Percentiles rank a stretch among this genome's conserved stretches.
These are phyloP conservation scores for Ciona savignyi DNA, from an alignment of 23 tunicate genomes.

Conservation along the genomic window DNA sequence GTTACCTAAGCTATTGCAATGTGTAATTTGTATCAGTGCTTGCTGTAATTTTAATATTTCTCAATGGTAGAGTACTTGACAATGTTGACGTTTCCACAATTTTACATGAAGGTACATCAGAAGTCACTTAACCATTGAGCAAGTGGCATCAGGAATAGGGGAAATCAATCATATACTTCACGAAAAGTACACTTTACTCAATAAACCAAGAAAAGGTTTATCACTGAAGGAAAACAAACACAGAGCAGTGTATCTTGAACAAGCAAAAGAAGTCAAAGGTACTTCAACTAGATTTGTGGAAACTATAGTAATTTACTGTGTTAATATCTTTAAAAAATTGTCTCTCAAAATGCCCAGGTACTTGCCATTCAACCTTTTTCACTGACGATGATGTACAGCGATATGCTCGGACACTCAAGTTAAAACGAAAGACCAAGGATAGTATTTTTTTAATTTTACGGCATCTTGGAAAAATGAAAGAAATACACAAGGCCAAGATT, in stretches of 20 bases:
- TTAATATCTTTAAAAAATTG: too few relatives aligned
- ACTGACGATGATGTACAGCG: constrained; percentile 61
- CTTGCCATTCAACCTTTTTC: constrained; percentile 43
- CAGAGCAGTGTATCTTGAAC: constrained; percentile 53
- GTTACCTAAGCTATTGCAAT: too few relatives aligned
- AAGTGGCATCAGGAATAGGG: constrained; percentile 37
- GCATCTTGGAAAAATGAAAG: constrained; percentile 76
- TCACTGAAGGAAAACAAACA: constrained; percentile 38
- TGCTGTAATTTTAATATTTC: too few relatives aligned
- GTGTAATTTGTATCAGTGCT: too few relatives aligned
- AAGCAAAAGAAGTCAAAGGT: constrained; percentile 78
- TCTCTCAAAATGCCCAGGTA: too few relatives aligned
- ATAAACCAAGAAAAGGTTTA: constrained; percentile 43
- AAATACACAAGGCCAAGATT: constrained; percentile 50
- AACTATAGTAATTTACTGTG: too few relatives aligned
- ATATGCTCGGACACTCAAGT: constrained; percentile 30
- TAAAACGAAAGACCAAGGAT: constrained; percentile 46
- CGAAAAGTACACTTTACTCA: constrained; percentile 57
- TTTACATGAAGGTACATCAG: neutral
- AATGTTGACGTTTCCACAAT: too few relatives aligned
- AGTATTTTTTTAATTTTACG: constrained; percentile 54
- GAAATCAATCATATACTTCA: constrained; percentile 49
- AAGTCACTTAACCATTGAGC: constrained; percentile 48
- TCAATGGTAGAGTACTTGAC: too few relatives aligned
- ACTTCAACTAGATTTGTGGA: too few relatives aligned